Base-by-base conservation (phyloP, 2,113 vertebrate genomes). In the Pao palembangensis region DNA sequence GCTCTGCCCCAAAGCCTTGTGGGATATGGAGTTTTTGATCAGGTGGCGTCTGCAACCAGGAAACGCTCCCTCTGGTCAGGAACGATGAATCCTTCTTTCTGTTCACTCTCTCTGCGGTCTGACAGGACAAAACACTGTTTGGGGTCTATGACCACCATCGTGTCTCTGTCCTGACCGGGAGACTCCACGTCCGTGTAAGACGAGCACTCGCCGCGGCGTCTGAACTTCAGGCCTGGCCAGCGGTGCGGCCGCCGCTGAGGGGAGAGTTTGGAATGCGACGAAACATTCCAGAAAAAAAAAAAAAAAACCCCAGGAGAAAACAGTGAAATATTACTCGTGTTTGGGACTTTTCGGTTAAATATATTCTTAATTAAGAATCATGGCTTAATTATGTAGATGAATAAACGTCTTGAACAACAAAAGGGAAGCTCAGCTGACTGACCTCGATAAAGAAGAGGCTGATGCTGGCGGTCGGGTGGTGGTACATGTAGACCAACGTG, bases 391-490 rank as follows among this genome's bases (percentile, higher is more conserved):
- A 23, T 38, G 44, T 3, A 2, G 44, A 46, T 2, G 15, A 46
- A 46, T n/a, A 17, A 46, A 46, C 16, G 5, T 46, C 44, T 46
- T 46, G 8, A 16, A 15, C 17, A 49, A 11, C n/a, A 49, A 17
- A 34, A 38, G 10, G 34, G 2, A 12, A 12, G 34, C 34, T 38
- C 8, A 4, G 11, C 8, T 38, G 34, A 20, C 91, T 85, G 68
- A 98, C 97, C 95, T 99, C 94, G 72, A 98, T 95, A 55, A 98
- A 95, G 91, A 98, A 98, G 76, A 99, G 91, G 66, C 95, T 95
- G 67, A 92, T 91, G 0, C 90, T 92, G 68, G 95, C 98, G 0
- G 94, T 98, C 0, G 97, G 97, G 18, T 96, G 93, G 53, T 93
- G 92, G 68, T 99, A 98, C 90, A 98, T 91, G 58, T 98, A 98